Percentiles rank a stretch among this genome's conserved stretches.
phyloP scores from a whole-genome alignment of 2,888 invertebrate genomes.

The Diaphora mendica region DNA sequence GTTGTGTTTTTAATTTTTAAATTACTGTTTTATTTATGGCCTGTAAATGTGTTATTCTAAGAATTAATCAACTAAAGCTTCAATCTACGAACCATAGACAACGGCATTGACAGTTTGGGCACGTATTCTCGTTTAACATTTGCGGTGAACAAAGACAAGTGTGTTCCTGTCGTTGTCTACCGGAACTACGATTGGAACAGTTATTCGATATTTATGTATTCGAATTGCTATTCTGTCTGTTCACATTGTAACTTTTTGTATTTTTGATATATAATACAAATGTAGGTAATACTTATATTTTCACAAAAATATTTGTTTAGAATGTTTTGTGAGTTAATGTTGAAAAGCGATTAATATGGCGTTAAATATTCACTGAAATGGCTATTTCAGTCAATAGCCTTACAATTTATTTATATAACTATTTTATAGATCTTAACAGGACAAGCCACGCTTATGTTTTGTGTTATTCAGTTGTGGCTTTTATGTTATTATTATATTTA shows the following conservation, averaged over 20 bases:
- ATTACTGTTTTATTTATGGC: too few relatives aligned
- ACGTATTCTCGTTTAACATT: slow-evolving; percentile 1
- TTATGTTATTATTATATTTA: too few relatives aligned
- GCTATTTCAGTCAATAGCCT: too few relatives aligned
- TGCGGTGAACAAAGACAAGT: slow-evolving; percentile 1
- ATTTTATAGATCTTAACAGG: too few relatives aligned
- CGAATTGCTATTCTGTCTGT: not conserved
- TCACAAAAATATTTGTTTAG: not conserved
- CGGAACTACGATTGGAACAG: not conserved
- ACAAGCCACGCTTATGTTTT: too few relatives aligned
- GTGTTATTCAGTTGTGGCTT: too few relatives aligned
- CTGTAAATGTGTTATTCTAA: not conserved
- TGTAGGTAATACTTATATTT: not conserved
- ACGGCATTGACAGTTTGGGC: not conserved
- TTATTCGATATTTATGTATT: not conserved
- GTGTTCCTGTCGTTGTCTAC: not conserved
- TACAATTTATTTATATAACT: too few relatives aligned
- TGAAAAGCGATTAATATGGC: not conserved
- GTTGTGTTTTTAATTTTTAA: too few relatives aligned
- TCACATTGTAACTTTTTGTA: not conserved
- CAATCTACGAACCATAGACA: not conserved
- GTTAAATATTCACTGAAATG: too few relatives aligned
- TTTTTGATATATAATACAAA: not conserved
- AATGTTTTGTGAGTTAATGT: not conserved
- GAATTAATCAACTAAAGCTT: not conserved